Base-by-base conservation (phyloP, 2,113 vertebrate species). In the Platysteira castanea region DNA sequence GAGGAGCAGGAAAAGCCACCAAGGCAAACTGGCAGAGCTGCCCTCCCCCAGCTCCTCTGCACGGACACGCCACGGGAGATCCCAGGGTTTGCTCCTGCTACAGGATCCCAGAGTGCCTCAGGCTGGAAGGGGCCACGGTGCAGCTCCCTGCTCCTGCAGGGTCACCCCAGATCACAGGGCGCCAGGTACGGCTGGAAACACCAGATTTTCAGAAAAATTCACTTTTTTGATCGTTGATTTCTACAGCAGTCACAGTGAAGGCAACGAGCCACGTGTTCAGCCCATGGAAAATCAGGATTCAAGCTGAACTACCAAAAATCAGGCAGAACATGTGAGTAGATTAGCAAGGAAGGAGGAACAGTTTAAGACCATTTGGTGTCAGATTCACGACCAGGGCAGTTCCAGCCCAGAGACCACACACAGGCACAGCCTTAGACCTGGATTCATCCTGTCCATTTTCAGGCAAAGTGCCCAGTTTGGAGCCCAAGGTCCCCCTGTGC, bases 11-110 rank as follows among this genome's bases (percentile, higher is more conserved):
- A 81, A 31, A 69, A 87, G 64, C 63, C 81, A 42, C 3, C 35
- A 19, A 52, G 52, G 6, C 18, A 7, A 4, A 37, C 0, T 14
- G 46, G 31, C 22, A 35, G n/a, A 61, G 52, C 82, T 63, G 78
- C 59, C 35, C 35, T 61, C 26, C 4, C 0, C 26, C 75, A 61
- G 8, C 30, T 31, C 4, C 61, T 35, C 39, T 13, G 42, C 69
- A n/a, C 42, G 4, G 37, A 11, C 69, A 24, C 70, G 13, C 3
- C 47, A 5, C 1, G 0, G 54, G 28, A 7, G 6, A 33, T 4
- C 24, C 31, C 3, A 0, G 37, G 8, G 4, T 15, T 52, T 54
- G 7, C 1, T 46, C 37, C 1, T 23, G 19, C 61, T 14, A 0
- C 8, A 23, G 69, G 23, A n/a, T 13, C 60, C 60, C 53, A 39